Conservation (phyloP, 2,888 invertebrate species). For the Apoderus coryli region DNA sequence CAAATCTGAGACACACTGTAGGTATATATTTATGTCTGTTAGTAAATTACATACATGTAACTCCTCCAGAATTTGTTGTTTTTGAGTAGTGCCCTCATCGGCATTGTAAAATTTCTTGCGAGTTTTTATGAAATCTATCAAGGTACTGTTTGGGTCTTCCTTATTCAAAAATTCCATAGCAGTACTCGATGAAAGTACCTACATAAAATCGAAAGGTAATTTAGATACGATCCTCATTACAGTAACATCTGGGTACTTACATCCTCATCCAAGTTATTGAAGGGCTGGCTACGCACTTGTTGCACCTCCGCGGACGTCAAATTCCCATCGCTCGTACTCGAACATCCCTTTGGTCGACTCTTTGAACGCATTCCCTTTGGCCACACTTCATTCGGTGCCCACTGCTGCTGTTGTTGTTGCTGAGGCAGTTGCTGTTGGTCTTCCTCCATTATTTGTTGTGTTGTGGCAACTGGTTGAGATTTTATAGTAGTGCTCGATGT, state of each 20-base stretch:
- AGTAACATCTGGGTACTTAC: no score
- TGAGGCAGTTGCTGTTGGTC: background rate
- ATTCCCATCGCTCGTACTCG: constrained; percentile 21
- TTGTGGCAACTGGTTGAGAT: no score
- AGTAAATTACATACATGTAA: constrained; percentile 38
- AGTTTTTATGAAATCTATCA: constrained; percentile 32
- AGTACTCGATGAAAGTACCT: constrained; percentile 24
- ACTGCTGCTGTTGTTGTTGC: background rate
- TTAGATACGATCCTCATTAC: no score
- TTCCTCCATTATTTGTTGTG: no score
- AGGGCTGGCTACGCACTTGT: constrained; percentile 37
- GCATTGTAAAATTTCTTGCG: constrained; percentile 23
- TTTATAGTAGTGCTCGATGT: no score
- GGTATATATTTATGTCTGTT: no score
- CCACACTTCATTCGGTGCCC: no score
- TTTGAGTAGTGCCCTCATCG: constrained; percentile 49
- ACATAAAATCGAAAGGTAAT: no score
- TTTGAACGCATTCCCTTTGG: no score
- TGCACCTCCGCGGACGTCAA: constrained; percentile 43
- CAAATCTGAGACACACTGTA: no score
- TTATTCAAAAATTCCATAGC: constrained; percentile 32
- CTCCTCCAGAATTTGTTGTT: constrained; percentile 58
- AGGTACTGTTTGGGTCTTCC: constrained; percentile 36
- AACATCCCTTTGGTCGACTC: no score
- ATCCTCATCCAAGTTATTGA: constrained; percentile 30